phyloP scores from a whole-genome alignment of 2,888 invertebrate species.

The Mesoligia furuncula region DNA sequence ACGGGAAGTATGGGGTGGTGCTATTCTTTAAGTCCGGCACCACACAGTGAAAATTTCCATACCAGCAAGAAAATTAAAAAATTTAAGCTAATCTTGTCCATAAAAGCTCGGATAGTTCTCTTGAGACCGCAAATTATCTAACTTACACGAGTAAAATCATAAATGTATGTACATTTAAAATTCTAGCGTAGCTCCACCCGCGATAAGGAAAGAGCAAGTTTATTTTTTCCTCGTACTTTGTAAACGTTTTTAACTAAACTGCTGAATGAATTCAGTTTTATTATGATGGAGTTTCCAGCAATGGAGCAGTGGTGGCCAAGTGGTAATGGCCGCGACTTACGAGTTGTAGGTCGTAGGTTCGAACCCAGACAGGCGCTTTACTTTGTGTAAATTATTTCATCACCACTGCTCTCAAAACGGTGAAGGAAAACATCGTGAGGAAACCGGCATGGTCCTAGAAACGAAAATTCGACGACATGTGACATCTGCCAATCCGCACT shows the following conservation, averaged over 20 bases:
- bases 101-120: conserved; percentile 46
- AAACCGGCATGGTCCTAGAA: no score
- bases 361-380: no score
- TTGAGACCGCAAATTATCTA: conserved; percentile 55
- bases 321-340: no score
- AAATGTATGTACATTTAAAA: conserved; percentile 54
- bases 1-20: no score
- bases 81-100: conserved; percentile 30
- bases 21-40: no score
- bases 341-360: no score
- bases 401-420: no score
- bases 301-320: no score
- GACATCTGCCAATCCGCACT: no score
- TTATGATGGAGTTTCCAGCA: neutral
- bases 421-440: no score
- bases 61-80: conserved; percentile 46
- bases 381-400: no score
- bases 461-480: no score
- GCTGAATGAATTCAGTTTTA: neutral
- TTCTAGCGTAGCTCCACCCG: conserved; percentile 16
- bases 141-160: conserved; percentile 49
- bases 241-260: conserved; percentile 14
- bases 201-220: conserved; percentile 5
- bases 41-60: conserved; percentile 32
- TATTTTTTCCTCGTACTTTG: conserved; percentile 22